These are phyloP conservation scores for Gorsachius magnificus DNA, from an alignment of 2,797 vertebrate species.

Conservation along the genomic window DNA sequence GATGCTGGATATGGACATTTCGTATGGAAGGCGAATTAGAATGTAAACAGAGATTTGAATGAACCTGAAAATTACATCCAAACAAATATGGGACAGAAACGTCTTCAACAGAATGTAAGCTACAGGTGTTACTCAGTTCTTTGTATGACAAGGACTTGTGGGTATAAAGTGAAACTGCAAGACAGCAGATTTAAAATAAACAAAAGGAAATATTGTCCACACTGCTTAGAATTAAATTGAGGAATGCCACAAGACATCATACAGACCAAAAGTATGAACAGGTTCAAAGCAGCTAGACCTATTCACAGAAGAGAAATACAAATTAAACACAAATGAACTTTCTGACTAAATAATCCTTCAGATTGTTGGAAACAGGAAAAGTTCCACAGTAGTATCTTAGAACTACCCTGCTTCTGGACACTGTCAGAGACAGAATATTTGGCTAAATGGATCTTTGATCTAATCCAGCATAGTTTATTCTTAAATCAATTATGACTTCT, in stretches of 20 bases:
- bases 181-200: neutral
- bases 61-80: neutral
- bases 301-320: neutral
- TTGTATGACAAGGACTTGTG: neutral
- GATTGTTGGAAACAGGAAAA: neutral
- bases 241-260: neutral
- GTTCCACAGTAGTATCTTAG: neutral
- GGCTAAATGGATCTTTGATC: neutral
- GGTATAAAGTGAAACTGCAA: neutral
- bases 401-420: neutral
- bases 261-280: neutral
- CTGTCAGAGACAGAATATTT: neutral
- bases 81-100: neutral
- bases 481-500: neutral
- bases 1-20: neutral
- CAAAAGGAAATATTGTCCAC: neutral
- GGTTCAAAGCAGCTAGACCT: neutral
- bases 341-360: neutral
- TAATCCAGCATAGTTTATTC: neutral
- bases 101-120: neutral
- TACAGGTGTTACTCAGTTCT: neutral
- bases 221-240: neutral
- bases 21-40: accelerated
- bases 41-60: neutral
- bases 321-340: neutral